phyloP scores from a whole-genome alignment of 2,888 invertebrate species.

The Tuberolachnus salignus region DNA sequence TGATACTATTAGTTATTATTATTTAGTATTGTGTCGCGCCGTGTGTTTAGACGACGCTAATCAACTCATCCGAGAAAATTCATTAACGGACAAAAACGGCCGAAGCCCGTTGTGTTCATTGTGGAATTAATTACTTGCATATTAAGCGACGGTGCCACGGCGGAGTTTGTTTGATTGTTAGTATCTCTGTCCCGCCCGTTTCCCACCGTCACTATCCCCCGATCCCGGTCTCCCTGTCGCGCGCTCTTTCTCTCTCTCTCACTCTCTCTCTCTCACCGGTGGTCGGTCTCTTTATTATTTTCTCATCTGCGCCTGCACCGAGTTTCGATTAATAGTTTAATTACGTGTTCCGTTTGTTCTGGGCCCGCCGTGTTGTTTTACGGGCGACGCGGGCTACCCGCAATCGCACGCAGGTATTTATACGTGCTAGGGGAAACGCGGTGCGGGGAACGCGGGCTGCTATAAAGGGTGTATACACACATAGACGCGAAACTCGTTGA shows the following conservation, averaged over 20 bases:
- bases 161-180: conserved; percentile 54
- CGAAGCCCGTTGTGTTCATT: conserved; percentile 43
- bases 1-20: conserved; percentile 36
- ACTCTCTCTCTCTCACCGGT: background rate
- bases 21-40: conserved; percentile 45
- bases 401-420: conserved; percentile 39
- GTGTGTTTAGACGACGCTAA: conserved; percentile 53
- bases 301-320: conserved; percentile 26
- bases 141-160: conserved; percentile 42
- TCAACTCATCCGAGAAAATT: conserved; percentile 54
- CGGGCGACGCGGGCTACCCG: conserved; percentile 8
- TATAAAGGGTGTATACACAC: background rate
- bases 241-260: background rate
- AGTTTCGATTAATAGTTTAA: conserved; percentile 55
- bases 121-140: conserved; percentile 54
- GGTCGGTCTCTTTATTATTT: conserved; percentile 26
- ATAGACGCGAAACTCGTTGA: conserved; percentile 26
- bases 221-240: background rate
- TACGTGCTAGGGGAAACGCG: conserved; percentile 3
- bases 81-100: conserved; percentile 55
- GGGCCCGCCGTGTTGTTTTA: conserved; percentile 39
- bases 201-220: background rate
- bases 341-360: conserved; percentile 52
- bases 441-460: background rate
- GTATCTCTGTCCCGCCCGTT: conserved; percentile 4